These are phyloP conservation scores for Agriopis aurantiaria DNA, from an alignment of 2,888 invertebrate species.

Conservation along the genomic window DNA sequence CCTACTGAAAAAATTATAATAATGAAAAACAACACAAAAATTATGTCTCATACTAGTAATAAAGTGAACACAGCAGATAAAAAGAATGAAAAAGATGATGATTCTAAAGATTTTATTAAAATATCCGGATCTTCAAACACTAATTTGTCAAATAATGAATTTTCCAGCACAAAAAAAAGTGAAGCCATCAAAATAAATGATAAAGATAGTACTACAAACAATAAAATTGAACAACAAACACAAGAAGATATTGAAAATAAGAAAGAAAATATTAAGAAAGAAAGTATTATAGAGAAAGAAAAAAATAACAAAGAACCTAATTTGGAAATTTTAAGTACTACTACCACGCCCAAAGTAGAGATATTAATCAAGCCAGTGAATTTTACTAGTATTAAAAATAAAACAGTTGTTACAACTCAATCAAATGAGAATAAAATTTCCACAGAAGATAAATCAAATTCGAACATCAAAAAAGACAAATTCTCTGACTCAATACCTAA, in stretches of 20 bases:
- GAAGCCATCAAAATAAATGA: slow-evolving; percentile 28
- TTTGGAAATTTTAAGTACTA: slow-evolving; percentile 28
- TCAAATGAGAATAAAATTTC: slow-evolving; percentile 50
- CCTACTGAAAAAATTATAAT: slow-evolving; percentile 35
- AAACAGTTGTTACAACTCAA: slow-evolving; percentile 31
- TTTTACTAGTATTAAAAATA: slow-evolving; percentile 34
- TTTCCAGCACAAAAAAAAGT: slow-evolving; percentile 13
- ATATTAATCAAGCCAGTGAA: slow-evolving; percentile 32
- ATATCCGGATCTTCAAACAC: slow-evolving; percentile 50
- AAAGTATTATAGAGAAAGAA: too few species aligned
- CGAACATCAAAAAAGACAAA: slow-evolving; percentile 54
- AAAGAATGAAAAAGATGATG: slow-evolving; percentile 34
- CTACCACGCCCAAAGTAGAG: slow-evolving; percentile 36
- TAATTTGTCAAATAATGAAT: slow-evolving; percentile 30
- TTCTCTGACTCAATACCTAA: slow-evolving; percentile 63
- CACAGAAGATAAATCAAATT: slow-evolving; percentile 36
- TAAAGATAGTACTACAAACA: slow-evolving; percentile 24
- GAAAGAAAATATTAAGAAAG: slow-evolving; percentile 8
- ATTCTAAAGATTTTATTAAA: slow-evolving; percentile 52
- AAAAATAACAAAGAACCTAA: slow-evolving; percentile 6
- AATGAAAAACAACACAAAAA: slow-evolving; percentile 34
- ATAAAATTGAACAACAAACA: slow-evolving; percentile 23
- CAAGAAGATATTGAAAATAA: slow-evolving; percentile 39
- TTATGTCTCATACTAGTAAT: slow-evolving; percentile 34
- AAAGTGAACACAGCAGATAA: slow-evolving; percentile 32